phyloP scores from a whole-genome alignment of 2,113 vertebrate species.

The Paramisgurnus dabryanus region DNA sequence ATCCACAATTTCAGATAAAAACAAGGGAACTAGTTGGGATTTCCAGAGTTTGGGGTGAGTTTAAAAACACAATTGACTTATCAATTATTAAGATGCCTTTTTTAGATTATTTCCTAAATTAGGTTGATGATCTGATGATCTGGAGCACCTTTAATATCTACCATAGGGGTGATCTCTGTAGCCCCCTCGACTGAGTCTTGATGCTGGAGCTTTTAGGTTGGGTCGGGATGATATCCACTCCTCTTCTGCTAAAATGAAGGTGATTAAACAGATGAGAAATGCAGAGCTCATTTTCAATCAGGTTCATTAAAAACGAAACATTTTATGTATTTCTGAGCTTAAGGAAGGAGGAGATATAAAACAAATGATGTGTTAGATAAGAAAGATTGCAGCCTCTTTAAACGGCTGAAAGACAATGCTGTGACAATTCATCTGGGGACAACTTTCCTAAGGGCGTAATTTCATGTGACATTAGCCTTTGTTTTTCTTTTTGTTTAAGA shows the following conservation, averaged over 20 bases:
- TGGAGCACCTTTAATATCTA: slow-evolving; percentile 98
- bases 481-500: slow-evolving; percentile 9
- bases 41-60: slow-evolving; percentile 66
- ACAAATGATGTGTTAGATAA: neutral
- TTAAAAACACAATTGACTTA: slow-evolving; percentile 45
- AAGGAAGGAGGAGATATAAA: neutral
- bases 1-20: slow-evolving; percentile 67
- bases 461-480: neutral
- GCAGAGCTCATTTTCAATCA: slow-evolving; percentile 38
- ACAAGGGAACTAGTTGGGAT: slow-evolving; percentile 68
- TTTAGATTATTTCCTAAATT: slow-evolving; percentile 54
- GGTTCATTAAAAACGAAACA: neutral
- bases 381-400: neutral
- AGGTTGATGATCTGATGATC: slow-evolving; percentile 68
- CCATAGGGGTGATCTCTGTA: slow-evolving; percentile 99
- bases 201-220: slow-evolving; percentile 88
- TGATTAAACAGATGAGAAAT: slow-evolving; percentile 53
- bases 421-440: slow-evolving; percentile 1
- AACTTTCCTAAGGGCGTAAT: slow-evolving; percentile 13
- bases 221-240: slow-evolving; percentile 87
- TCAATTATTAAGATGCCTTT: slow-evolving; percentile 43
- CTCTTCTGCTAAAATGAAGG: slow-evolving; percentile 82
- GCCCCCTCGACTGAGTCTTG: slow-evolving; percentile 90
- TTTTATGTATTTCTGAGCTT: neutral
- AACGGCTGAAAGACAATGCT: slow-evolving; percentile 6